Percentiles rank a stretch among this genome's conserved stretches.
Evolutionary conservation across 2,797 vertebrate species (phyloP).

Genomic region (Anguilla megastoma): DNA sequence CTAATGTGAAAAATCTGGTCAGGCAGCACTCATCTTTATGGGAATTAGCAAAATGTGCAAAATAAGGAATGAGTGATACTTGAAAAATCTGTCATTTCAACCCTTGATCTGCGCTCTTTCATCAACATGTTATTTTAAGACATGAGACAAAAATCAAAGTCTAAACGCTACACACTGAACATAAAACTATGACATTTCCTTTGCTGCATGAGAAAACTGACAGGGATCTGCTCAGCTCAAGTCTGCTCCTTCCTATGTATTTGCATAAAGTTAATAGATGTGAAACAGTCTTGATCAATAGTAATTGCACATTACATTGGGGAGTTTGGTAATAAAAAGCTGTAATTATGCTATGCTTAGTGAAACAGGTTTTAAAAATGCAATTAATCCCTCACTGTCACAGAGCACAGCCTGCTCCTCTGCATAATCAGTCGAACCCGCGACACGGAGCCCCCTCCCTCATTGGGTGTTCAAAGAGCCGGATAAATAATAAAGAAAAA

Average conservation of each 20-base stretch:
- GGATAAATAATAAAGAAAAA: background rate
- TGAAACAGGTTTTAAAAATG: slow-evolving; percentile 16
- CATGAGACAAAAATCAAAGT: slow-evolving; percentile 13
- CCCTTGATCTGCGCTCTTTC: background rate
- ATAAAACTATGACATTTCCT: background rate
- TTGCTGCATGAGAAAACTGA: background rate
- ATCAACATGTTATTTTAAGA: slow-evolving; percentile 22
- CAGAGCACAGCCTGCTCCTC: slow-evolving; percentile 14
- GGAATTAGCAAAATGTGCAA: slow-evolving; percentile 27
- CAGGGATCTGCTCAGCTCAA: background rate
- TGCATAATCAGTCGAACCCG: background rate
- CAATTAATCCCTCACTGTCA: slow-evolving; percentile 30
- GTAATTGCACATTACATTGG: slow-evolving; percentile 34
- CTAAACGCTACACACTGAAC: slow-evolving; percentile 7
- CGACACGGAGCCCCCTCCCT: background rate
- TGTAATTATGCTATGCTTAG: slow-evolving; percentile 34
- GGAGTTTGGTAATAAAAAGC: slow-evolving; percentile 36
- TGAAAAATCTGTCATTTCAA: slow-evolving; percentile 14
- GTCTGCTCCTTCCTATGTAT: slow-evolving; percentile 25
- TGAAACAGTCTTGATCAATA: slow-evolving; percentile 41
- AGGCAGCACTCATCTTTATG: slow-evolving; percentile 28
- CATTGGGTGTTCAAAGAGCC: background rate
- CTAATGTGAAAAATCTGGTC: slow-evolving; percentile 30
- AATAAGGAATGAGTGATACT: slow-evolving; percentile 21
- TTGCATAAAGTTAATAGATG: slow-evolving; percentile 41